Percentiles rank a stretch among this genome's conserved stretches.
These are phyloP conservation scores for Vultur gryphus DNA, from an alignment of 2,797 vertebrate species.

Conservation along the genomic window DNA sequence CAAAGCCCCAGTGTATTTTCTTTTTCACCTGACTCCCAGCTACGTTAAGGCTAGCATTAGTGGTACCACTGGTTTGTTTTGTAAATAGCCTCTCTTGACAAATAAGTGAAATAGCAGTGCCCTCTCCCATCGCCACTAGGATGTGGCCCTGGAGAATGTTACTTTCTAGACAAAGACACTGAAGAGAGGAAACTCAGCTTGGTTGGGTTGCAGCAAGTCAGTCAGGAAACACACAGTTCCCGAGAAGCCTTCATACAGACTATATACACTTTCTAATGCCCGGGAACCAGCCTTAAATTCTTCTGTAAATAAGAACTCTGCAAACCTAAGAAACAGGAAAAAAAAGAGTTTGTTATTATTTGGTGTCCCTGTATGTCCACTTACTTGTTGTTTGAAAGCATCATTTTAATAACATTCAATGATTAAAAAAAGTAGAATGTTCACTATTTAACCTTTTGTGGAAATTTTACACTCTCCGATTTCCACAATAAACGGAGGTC, in stretches of 20 bases:
- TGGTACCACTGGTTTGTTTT: slow-evolving; percentile 53
- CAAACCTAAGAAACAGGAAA: slow-evolving; percentile 77
- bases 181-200: slow-evolving; percentile 88
- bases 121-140: not conserved
- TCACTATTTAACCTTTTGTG: not conserved
- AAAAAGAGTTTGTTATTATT: not conserved
- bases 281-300: slow-evolving; percentile 85
- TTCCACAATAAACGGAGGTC: not conserved
- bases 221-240: slow-evolving; percentile 89
- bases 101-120: slow-evolving; percentile 35
- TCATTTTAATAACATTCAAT: not conserved
- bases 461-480: not conserved
- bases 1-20: slow-evolving; percentile 13
- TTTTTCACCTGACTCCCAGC: slow-evolving; percentile 25
- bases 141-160: not conserved
- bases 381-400: not conserved
- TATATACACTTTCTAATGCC: slow-evolving; percentile 82
- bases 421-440: not conserved
- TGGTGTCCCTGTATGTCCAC: not conserved
- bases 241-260: slow-evolving; percentile 87
- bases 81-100: slow-evolving; percentile 49
- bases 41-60: slow-evolving; percentile 69
- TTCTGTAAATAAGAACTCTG: slow-evolving; percentile 88
- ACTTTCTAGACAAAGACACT: slow-evolving; percentile 84
- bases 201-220: slow-evolving; percentile 85